Base-by-base conservation (phyloP, 2,113 vertebrate genomes). In the Istiophorus platypterus region DNA sequence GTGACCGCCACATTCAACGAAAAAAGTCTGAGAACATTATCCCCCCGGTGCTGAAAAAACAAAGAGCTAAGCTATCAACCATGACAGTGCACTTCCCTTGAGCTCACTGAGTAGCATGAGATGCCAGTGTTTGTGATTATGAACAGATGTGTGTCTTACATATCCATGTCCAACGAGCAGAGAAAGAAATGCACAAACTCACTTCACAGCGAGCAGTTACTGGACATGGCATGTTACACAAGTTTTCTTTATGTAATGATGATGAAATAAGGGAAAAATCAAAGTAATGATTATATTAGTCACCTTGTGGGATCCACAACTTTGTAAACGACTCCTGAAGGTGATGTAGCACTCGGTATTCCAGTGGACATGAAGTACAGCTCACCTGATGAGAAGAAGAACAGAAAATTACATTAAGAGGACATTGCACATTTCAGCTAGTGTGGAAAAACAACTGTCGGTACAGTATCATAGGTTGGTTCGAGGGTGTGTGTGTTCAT, bases 311-410 rank as follows among this genome's bases (percentile, higher is more conserved):
- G 95, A 84, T 99, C 98, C 24, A 96, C 95, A 41, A 99, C 92
- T 91, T 99, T 99, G 92, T 99, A 99, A 80, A 99, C 82, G 1
- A 98, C 97, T 56, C 98, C 98, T 0, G 88, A 89, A 0, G 96
- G 90, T 7, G 96, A 96, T 0, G 95, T 96, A 31, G 98, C 96
- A 0, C 97, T 98, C 0, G 98, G 96, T 42, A 96, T 2, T 0
- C 95, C 96, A 0, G 98, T 99, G 0, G 98, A 98, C 95, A 99
- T 94, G 94, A 99, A 99, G 85, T 99, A 99, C 45, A 99, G 93
- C 90, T 99, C 98, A 8, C 98, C 98, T 99, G 70, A 56, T n/a
- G 56, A 64, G 61, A 79, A 76, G 17, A 52, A 39, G 52, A 24
- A 56, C 6, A 22, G 26, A 45, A 42, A 29, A 70, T 41, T 18